These are phyloP conservation scores for Oncorhynchus masou DNA, from an alignment of 2,113 vertebrate species.

Conservation along the genomic window DNA sequence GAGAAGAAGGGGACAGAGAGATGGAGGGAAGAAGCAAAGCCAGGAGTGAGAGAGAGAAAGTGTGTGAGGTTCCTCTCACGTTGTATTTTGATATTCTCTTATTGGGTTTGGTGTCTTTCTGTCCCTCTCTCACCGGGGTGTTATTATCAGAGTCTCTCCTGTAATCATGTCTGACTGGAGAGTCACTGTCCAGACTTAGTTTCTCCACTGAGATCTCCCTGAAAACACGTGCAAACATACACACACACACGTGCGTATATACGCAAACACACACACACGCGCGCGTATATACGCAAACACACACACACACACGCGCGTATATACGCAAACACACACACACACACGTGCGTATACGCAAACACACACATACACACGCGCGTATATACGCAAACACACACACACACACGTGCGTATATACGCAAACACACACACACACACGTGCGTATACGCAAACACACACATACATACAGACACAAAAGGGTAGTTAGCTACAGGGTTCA, in stretches of 20 bases:
- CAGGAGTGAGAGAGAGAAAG: constrained; percentile 17
- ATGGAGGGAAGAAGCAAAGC: neutral
- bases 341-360: constrained; percentile 11
- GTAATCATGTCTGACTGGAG: constrained; percentile 69
- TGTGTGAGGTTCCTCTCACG: no score
- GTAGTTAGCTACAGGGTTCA: constrained; percentile 44
- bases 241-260: constrained; percentile 26
- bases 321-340: constrained; percentile 19
- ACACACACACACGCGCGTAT: constrained; percentile 29
- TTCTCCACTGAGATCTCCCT: constrained; percentile 86
- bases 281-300: constrained; percentile 18
- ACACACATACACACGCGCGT: constrained; percentile 14
- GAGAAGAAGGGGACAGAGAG: neutral
- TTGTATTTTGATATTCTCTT: neutral
- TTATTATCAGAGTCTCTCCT: constrained; percentile 65
- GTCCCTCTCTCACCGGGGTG: constrained; percentile 61
- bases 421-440: neutral
- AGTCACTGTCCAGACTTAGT: constrained; percentile 77
- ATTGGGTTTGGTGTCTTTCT: constrained; percentile 6
- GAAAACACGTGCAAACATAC: constrained; percentile 12
- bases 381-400: constrained; percentile 6
- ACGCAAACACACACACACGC: constrained; percentile 2
- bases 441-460: constrained; percentile 19
- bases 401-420: constrained; percentile 29
- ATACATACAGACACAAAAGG: constrained; percentile 49